These are phyloP conservation scores for Listronotus oregonensis DNA, from an alignment of 1,140 invertebrate species.

Conservation along the genomic window DNA sequence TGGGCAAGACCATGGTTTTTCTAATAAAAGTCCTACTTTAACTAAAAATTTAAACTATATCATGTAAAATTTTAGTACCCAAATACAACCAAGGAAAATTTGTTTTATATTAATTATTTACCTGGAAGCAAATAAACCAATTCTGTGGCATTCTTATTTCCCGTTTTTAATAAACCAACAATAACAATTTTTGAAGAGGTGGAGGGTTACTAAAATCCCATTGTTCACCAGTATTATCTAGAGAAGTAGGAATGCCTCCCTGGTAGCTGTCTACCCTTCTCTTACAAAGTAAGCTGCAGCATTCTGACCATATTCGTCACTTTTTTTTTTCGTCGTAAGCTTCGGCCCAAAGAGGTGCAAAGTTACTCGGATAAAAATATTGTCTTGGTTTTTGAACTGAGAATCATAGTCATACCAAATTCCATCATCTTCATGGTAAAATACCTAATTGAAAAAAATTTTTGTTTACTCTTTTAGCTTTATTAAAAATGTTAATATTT, in stretches of 20 bases:
- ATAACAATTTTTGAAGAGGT: constrained; percentile 79
- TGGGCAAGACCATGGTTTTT: too few relatives aligned
- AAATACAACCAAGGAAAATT: too few relatives aligned
- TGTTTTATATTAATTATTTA: too few relatives aligned
- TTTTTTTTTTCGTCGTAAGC: constrained; percentile 29
- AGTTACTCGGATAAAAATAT: constrained; percentile 70
- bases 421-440: constrained; percentile 68
- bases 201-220: constrained; percentile 90
- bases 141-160: constrained; percentile 64
- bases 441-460: constrained; percentile 58
- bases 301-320: constrained; percentile 50
- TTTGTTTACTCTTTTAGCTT: too few relatives aligned
- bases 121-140: constrained; percentile 67
- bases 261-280: constrained; percentile 58
- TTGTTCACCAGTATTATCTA: constrained; percentile 74
- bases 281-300: constrained; percentile 61
- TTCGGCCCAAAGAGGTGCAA: constrained; percentile 72
- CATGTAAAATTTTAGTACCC: too few relatives aligned
- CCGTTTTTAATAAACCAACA: constrained; percentile 58
- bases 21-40: too few relatives aligned
- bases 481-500: too few relatives aligned
- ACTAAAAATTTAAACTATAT: too few relatives aligned
- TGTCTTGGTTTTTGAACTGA: constrained; percentile 50
- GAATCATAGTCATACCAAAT: constrained; percentile 75
- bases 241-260: constrained; percentile 76